Conservation (phyloP, 2,113 vertebrate species). For the Forbesichthys papilliferus region DNA sequence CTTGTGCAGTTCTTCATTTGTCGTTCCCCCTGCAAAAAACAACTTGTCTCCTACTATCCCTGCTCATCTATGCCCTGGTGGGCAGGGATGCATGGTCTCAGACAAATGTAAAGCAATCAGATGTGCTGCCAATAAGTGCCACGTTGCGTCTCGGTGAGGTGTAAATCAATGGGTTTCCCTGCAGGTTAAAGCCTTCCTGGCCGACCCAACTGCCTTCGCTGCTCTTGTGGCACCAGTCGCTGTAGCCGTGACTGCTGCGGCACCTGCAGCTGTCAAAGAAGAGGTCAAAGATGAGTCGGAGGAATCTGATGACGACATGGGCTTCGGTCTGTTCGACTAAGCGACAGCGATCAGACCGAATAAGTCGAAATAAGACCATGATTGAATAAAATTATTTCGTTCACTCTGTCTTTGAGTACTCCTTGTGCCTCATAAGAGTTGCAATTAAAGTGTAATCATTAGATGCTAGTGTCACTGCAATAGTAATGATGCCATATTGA, state of each 20-base stretch:
- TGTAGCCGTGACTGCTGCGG: slow-evolving; percentile 59
- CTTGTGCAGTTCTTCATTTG: slow-evolving; percentile 27
- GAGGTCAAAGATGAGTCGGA: slow-evolving; percentile 89
- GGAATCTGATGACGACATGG: slow-evolving; percentile 95
- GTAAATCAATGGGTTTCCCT: background rate
- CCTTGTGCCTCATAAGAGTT: background rate
- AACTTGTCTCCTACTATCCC: slow-evolving; percentile 27
- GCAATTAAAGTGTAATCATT: background rate
- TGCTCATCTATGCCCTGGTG: slow-evolving; percentile 8
- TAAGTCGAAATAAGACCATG: slow-evolving; percentile 25
- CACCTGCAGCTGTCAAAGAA: slow-evolving; percentile 81
- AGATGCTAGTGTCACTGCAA: background rate
- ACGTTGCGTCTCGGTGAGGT: background rate
- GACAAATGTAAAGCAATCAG: slow-evolving; percentile 9
- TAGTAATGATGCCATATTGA: background rate
- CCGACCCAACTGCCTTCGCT: slow-evolving; percentile 91
- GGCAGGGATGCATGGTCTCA: slow-evolving; percentile 18
- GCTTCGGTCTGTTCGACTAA: slow-evolving; percentile 94
- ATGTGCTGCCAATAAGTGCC: background rate
- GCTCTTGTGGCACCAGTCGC: slow-evolving; percentile 76
- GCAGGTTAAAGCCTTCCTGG: slow-evolving; percentile 92
- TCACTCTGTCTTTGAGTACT: background rate
- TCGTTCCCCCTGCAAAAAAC: slow-evolving; percentile 40
- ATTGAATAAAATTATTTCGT: slow-evolving; percentile 54
- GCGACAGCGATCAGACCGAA: slow-evolving; percentile 15